Evolutionary conservation across 2,113 vertebrate genomes (phyloP), one percentile per base, ranked within the genome.

Genomic region (Pao palembangensis): DNA sequence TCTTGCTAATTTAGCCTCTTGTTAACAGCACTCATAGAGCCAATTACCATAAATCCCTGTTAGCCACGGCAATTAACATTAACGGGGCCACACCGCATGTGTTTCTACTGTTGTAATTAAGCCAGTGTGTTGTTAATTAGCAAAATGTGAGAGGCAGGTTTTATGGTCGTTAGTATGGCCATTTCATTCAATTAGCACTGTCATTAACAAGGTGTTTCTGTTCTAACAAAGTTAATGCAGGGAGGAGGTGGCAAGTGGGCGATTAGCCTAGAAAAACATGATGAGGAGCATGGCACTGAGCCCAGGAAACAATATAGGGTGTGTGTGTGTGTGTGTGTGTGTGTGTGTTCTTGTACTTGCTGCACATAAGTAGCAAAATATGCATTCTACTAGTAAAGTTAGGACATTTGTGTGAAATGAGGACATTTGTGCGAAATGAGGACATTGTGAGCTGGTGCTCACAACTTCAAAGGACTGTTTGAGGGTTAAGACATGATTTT

Each of bases 171-270:
- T 97, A 98, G 93, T 69, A 76, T 91, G 89, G 94, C 93, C 93
- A 95, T 96, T 98, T 98, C 96, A 98, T 99, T 99, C 95, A 98
- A 98, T 99, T 98, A 98, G 97, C 92, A 88, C 92, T 91, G 92
- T 94, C 96, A 96, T 98, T 98, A 98, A 87, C 79, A 60, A 87
- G 76, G 78, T 86, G 82, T 88, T 84, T 85, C 69, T 84, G 77
- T 84, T 83, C 72, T 81, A 86, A 84, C 84, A 79, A 85, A 84
- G 84, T 87, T 87, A 85, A 82, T 84, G 82, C 79, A 52, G 73
- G 71, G 79, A 85, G 82, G 77, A 82, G 81, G 82, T 41, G 31
- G 75, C 41, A 28, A 61, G 73, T 50, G 67, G 76, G 64, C 69
- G 93, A 94, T 93, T 96, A 96, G 93, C 92, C 92, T 89, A 93